These are phyloP conservation scores for Ectemnius lituratus DNA, from an alignment of 2,888 invertebrate genomes.

Conservation along the genomic window DNA sequence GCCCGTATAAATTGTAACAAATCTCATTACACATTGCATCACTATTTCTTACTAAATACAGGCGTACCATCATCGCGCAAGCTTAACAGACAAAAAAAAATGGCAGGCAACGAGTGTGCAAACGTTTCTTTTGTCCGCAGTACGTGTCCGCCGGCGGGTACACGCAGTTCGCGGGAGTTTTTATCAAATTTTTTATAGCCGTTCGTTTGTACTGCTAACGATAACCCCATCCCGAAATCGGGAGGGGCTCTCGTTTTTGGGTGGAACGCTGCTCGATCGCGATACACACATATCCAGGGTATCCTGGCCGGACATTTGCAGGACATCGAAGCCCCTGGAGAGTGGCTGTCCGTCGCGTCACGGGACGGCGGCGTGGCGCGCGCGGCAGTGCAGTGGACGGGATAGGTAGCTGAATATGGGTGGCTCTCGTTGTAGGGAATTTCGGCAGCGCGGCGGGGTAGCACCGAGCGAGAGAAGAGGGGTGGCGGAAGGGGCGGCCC, in stretches of 20 bases:
- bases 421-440: constrained; percentile 41
- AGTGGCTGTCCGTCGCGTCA: constrained; percentile 60
- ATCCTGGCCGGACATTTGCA: constrained; percentile 55
- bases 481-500: constrained; percentile 35
- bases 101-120: no score
- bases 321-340: constrained; percentile 62
- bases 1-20: no score
- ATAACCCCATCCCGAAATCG: constrained; percentile 37
- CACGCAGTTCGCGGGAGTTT: constrained; percentile 17
- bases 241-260: constrained; percentile 45
- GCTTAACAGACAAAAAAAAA: no score
- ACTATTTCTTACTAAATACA: no score
- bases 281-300: constrained; percentile 41
- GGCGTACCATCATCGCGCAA: no score
- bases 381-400: constrained; percentile 15
- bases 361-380: constrained; percentile 53
- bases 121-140: no score
- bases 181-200: constrained; percentile 41
- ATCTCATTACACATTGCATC: no score
- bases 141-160: constrained; percentile 17
- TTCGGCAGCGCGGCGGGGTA: constrained; percentile 42
- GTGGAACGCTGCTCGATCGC: constrained; percentile 46
- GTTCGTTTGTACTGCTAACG: constrained; percentile 25
- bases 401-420: no score
- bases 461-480: constrained; percentile 38